A percentile compares a stretch with the other conserved stretches of the same genome.
These are phyloP conservation scores for Unio delphinus DNA, from an alignment of 2,888 invertebrate genomes.

Conservation along the genomic window DNA sequence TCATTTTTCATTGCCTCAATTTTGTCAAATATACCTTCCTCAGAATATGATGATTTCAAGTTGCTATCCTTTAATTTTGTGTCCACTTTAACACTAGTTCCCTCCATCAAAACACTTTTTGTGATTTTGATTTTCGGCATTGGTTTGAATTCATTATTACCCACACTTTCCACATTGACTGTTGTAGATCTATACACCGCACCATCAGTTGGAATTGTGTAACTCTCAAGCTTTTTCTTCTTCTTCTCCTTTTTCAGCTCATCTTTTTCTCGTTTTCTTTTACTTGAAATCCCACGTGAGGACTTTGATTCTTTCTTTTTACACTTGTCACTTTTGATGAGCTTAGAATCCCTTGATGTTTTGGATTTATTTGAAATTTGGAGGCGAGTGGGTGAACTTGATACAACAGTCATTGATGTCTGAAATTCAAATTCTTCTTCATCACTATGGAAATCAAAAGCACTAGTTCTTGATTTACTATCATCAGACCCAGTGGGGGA, in stretches of 20 bases:
- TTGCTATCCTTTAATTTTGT: constrained; percentile 1
- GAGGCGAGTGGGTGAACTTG: constrained; percentile 51
- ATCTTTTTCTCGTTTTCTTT: constrained; percentile 56
- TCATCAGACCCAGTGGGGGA: constrained; percentile 34
- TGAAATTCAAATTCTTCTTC: constrained; percentile 55
- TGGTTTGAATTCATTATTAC: constrained; percentile 34
- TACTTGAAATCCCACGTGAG: constrained; percentile 46
- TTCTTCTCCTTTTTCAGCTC: constrained; percentile 57
- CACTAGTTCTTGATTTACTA: constrained; percentile 39
- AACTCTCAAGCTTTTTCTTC: constrained; percentile 47
- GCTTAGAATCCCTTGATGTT: constrained; percentile 40
- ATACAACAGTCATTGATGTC: constrained; percentile 42
- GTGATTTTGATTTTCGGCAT: constrained; percentile 62
- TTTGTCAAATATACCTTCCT: constrained; percentile 38
- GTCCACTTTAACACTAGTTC: constrained; percentile 2
- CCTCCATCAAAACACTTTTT: constrained; percentile 35
- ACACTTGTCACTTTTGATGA: constrained; percentile 56
- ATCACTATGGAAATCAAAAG: constrained; percentile 63
- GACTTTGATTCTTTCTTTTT: constrained; percentile 57
- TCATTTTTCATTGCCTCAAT: constrained; percentile 39
- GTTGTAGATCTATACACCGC: constrained; percentile 56
- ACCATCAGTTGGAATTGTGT: constrained; percentile 42
- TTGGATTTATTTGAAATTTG: constrained; percentile 57
- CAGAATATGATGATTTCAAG: constrained; percentile 13
- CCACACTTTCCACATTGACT: constrained; percentile 47